phyloP scores from a whole-genome alignment of 2,113 vertebrate genomes.

The Microtus pennsylvanicus region DNA sequence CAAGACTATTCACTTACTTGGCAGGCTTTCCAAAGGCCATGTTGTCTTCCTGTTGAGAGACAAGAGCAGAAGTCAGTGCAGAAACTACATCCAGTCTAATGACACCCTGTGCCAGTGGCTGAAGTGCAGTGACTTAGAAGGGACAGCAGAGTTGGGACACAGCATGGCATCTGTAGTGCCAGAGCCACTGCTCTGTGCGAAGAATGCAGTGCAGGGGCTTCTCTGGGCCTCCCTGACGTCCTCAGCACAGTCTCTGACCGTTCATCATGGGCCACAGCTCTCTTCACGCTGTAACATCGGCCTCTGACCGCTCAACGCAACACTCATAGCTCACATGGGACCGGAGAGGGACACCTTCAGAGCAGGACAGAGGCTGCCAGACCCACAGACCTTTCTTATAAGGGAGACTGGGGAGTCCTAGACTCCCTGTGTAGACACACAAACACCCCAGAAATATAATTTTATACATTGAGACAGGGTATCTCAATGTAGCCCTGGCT shows the following conservation, averaged over 20 bases:
- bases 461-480: background rate
- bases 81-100: background rate
- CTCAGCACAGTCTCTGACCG: background rate
- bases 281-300: background rate
- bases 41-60: conserved; percentile 93
- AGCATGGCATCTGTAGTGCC: background rate
- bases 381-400: background rate
- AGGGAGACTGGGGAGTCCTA: background rate
- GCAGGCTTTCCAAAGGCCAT: conserved; percentile 99
- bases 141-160: background rate
- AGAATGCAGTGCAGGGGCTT: background rate
- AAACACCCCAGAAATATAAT: no score
- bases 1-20: conserved; percentile 90
- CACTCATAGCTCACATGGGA: background rate
- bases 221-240: background rate
- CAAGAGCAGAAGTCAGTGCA: conserved; percentile 67
- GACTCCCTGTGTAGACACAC: background rate
- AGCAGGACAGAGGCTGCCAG: background rate
- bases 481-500: background rate
- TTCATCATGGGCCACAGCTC: background rate
- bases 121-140: background rate
- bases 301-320: background rate
- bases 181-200: background rate
- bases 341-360: background rate
- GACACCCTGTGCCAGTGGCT: background rate